phyloP scores from a whole-genome alignment of 2,797 vertebrate genomes.

The Amblyraja radiata region DNA sequence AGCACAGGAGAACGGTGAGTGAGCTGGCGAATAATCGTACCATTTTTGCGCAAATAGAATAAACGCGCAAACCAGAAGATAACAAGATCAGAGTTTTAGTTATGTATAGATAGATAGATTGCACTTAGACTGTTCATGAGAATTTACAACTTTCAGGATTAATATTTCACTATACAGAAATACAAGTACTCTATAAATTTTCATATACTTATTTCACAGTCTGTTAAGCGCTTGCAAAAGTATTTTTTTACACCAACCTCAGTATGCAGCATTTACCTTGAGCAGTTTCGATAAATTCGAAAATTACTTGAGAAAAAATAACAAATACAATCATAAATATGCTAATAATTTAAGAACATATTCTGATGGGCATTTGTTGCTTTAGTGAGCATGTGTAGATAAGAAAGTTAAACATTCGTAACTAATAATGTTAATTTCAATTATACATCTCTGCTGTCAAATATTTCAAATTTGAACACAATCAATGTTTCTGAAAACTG shows the following conservation, averaged over 20 bases:
- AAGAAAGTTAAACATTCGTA: neutral
- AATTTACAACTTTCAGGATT: neutral
- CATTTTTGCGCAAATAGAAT: too few species aligned
- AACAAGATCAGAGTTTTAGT: too few species aligned
- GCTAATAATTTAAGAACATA: neutral
- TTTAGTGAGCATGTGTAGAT: neutral
- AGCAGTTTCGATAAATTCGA: neutral
- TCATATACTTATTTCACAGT: neutral
- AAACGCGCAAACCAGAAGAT: too few species aligned
- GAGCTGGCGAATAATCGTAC: too few species aligned
- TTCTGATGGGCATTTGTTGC: neutral
- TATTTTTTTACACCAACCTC: neutral
- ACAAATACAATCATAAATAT: neutral
- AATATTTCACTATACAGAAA: neutral
- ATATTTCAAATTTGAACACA: neutral
- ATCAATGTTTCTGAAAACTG: neutral
- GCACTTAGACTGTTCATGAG: neutral
- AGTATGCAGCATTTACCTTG: neutral
- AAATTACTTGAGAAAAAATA: neutral
- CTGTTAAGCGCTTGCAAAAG: neutral
- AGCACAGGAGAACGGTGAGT: too few species aligned
- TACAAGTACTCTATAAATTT: neutral
- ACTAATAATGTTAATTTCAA: neutral
- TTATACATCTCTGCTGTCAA: neutral
- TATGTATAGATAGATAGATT: too few species aligned